phyloP scores from a whole-genome alignment of 2,888 invertebrate genomes.

The Hipparchia semele region DNA sequence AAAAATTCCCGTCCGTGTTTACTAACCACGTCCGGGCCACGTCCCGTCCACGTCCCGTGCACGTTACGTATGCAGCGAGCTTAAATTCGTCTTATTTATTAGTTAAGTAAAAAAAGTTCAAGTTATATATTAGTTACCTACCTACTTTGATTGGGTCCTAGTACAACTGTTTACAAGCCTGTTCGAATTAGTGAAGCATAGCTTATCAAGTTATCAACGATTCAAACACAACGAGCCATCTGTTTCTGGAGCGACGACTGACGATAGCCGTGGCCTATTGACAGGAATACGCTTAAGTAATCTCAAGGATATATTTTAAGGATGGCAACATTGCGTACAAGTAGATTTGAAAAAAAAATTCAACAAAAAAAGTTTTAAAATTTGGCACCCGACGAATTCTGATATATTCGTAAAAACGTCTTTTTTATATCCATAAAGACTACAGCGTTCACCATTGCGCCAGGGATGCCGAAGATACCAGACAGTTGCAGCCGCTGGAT shows the following conservation, averaged over 20 bases:
- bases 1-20: too few species aligned
- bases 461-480: too few species aligned
- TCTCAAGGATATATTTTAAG: slow-evolving; percentile 32
- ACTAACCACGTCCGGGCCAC: too few species aligned
- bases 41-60: too few species aligned
- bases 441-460: too few species aligned
- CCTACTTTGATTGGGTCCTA: not conserved
- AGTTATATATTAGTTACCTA: too few species aligned
- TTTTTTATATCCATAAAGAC: too few species aligned
- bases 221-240: slow-evolving; percentile 67
- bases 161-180: not conserved
- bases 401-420: too few species aligned
- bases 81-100: not conserved
- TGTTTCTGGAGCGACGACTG: slow-evolving; percentile 65
- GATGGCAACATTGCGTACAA: slow-evolving; percentile 4
- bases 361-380: too few species aligned
- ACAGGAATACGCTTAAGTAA: slow-evolving; percentile 47
- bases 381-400: too few species aligned
- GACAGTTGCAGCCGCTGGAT: too few species aligned
- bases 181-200: slow-evolving; percentile 49
- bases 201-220: slow-evolving; percentile 68
- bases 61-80: too few species aligned
- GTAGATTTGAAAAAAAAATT: not conserved
- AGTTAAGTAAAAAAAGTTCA: not conserved
- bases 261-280: slow-evolving; percentile 67